Base-by-base conservation (phyloP, 2,888 invertebrate species). In the Nezara viridula region DNA sequence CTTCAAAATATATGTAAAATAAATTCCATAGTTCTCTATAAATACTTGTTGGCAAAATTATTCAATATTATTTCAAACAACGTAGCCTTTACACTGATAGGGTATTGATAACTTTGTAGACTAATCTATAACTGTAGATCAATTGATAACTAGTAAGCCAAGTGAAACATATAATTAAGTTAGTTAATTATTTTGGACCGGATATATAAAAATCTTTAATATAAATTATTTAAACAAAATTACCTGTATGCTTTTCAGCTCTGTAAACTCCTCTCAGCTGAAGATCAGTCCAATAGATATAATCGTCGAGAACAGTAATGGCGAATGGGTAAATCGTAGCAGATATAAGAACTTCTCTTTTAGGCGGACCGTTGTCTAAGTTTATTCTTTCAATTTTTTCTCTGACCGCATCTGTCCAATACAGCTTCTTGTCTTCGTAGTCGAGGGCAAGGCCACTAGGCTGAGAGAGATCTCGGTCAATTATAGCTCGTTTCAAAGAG, bases 341-440 rank as follows among this genome's bases (percentile, higher is more conserved):
- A 0, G 96, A 95, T 50, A 98, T 95, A 2, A 98, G 93, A 85
- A 92, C 94, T 93, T 98, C 97, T 86, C 99, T 94, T 90, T 96
- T 96, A 66, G 95, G 95, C 21, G 89, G 90, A 2, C 99, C 99
- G n/a, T n/a, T n/a, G 92, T 98, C 96, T 85, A 99, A 93, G 92
- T 96, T 96, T 0, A 98, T 96, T 52, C 98, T 94, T 93, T 99
- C 99, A 91, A 99, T 99, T 93, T 98, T 98, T 92, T 99, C 98
- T 40, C 97, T 94, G 0, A 98, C 97, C 0, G 98, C 98, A 93
- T 99, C 99, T 0, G 99, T 98, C 99, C 99, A 99, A 92, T 99
- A 99, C 0, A 98, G 93, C 95, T 96, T 97, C 50, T 95, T 95
- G 86, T 99, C 98, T 16, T 98, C 98, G 92, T 98, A 98, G 93